Evolutionary conservation across 2,797 vertebrate species (phyloP).

Genomic region (Myoxocephalus aenaeus): DNA sequence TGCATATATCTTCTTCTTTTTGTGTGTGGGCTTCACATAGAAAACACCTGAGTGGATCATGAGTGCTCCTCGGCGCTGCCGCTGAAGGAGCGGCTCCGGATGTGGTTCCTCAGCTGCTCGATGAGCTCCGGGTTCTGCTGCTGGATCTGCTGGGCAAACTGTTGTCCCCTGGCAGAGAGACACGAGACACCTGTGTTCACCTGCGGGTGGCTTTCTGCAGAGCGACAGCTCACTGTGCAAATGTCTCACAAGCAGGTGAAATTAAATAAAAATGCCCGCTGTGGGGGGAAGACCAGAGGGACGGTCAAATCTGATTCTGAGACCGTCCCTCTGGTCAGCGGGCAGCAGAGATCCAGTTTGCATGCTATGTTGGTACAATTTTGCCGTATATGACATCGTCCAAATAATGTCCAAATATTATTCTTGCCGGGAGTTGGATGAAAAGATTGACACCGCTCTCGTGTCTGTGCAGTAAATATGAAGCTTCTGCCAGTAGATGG

Average conservation of each 20-base stretch:
- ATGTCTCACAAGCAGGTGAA: too few relatives aligned
- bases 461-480: too few relatives aligned
- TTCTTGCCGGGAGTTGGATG: too few relatives aligned
- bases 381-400: too few relatives aligned
- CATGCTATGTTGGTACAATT: too few relatives aligned
- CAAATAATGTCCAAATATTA: too few relatives aligned
- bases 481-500: neutral
- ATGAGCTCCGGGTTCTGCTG: conserved; percentile 99
- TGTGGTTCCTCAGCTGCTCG: conserved; percentile 96
- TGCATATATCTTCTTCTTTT: neutral
- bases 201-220: neutral
- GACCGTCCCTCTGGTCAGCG: too few relatives aligned
- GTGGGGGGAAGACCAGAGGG: too few relatives aligned
- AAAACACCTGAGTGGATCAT: conserved; percentile 81
- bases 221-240: neutral
- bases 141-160: conserved; percentile 99
- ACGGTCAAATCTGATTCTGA: too few relatives aligned
- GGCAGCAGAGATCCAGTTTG: too few relatives aligned
- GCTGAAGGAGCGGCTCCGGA: conserved; percentile 96
- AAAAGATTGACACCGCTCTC: too few relatives aligned
- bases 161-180: conserved; percentile 90
- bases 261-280: too few relatives aligned
- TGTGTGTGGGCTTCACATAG: accelerated
- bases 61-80: conserved; percentile 95
- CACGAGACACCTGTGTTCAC: neutral